Evolutionary conservation across 2,888 invertebrate genomes (phyloP).

Genomic region (Ceriagrion tenellum): DNA sequence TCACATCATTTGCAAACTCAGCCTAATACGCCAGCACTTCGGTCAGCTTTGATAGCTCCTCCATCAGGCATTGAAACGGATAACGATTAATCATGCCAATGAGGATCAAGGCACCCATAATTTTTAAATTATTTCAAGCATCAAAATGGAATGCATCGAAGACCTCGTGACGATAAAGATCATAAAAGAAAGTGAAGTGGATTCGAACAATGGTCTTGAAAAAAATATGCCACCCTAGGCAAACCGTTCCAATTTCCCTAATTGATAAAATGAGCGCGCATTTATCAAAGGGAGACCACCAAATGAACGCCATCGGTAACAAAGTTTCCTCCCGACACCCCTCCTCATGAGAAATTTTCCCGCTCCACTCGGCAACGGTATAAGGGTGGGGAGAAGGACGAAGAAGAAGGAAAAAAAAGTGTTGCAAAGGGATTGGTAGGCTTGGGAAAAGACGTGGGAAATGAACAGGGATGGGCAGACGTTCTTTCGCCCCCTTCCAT

Average conservation of each 20-base stretch:
- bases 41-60: too few species aligned
- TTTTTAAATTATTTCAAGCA: not conserved
- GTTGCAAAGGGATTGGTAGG: not conserved
- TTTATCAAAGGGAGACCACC: slow-evolving; percentile 26
- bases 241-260: slow-evolving; percentile 30
- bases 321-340: not conserved
- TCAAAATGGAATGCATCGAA: not conserved
- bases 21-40: too few species aligned
- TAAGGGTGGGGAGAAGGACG: too few species aligned
- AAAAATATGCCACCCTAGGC: not conserved
- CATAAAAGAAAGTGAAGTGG: not conserved
- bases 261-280: slow-evolving; percentile 34
- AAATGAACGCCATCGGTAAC: slow-evolving; percentile 21
- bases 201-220: not conserved
- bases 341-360: not conserved
- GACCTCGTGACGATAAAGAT: not conserved
- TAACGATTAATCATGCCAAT: too few species aligned
- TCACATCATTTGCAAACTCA: too few species aligned
- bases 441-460: not conserved
- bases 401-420: not conserved
- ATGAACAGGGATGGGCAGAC: not conserved
- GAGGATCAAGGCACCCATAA: too few species aligned
- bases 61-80: too few species aligned
- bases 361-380: not conserved
- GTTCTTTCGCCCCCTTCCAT: not conserved